Conservation (phyloP, 2,113 vertebrate genomes). For the Laticauda colubrina region DNA sequence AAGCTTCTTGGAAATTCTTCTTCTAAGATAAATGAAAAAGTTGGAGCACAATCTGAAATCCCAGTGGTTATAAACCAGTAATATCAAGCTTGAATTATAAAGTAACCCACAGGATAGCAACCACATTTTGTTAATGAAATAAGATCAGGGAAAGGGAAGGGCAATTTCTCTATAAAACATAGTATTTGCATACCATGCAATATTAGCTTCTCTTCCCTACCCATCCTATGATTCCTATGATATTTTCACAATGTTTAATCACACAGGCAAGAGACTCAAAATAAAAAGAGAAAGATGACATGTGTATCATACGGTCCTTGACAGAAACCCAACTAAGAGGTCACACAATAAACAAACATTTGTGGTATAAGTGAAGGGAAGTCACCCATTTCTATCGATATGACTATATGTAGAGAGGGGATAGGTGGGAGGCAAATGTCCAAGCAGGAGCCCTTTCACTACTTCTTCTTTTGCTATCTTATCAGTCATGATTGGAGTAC, state of each 20-base stretch:
- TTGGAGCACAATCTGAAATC: neutral
- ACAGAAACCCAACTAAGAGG: neutral
- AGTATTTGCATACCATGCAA: neutral
- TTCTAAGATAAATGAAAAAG: neutral
- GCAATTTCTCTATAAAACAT: neutral
- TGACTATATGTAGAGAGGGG: neutral
- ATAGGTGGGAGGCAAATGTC: neutral
- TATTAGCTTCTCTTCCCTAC: neutral
- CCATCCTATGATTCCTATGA: neutral
- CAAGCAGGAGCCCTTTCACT: neutral
- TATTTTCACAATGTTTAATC: neutral
- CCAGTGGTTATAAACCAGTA: neutral
- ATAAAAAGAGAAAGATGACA: neutral
- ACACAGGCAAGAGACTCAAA: neutral
- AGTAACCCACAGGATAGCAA: neutral
- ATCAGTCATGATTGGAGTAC: neutral
- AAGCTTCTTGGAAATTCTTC: neutral
- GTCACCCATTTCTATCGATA: neutral
- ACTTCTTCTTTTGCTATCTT: neutral
- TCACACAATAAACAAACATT: neutral
- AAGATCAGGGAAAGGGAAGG: neutral
- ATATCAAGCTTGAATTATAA: neutral
- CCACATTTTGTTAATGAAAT: neutral
- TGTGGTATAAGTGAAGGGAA: neutral
- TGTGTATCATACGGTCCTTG: neutral